Evolutionary conservation across 2,113 vertebrate genomes (phyloP), one percentile per base, ranked within the genome.

Genomic region (Mobula birostris): DNA sequence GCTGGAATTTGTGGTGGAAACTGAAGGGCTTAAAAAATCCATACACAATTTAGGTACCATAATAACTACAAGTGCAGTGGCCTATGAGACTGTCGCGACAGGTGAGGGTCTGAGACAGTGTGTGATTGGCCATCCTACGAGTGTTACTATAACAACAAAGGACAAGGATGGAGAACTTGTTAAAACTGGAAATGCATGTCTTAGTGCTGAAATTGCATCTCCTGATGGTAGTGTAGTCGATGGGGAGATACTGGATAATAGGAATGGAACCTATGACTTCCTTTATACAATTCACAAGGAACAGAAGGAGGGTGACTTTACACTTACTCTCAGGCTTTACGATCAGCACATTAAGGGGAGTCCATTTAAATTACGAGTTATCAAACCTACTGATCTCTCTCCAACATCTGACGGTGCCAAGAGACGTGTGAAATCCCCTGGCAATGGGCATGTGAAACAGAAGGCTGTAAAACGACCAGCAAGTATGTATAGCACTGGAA

Each of bases 191-290:
- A 99, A 98, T 0, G 98, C 99, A 17, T 96, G 97, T 95, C 96
- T 99, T 79, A 97, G 97, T 0, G 98, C 98, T 0, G 98, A 99
- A 68, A 97, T 99, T 95, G 97, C 97, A 96, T 98, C 97, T 0
- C 96, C 97, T 0, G 98, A 98, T 2, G 98, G 98, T 21, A 97
- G 97, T n/a, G 97, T 97, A 72, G 97, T 97, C 0, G 98, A 98
- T 0, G 98, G 98, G 3, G 98, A 99, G 95, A 98, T 99, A 94
- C 96, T 98, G 90, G 99, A 99, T 96, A 99, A 98, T 96, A 99
- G 99, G 95, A 99, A 99, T 0, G 99, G 99, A 95, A 99, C 98
- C n/a, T 99, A 99, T 0, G 98, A 99, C 95, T 98, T 97, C 94
- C 95, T 98, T 92, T 99, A 98, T 96, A 98, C 97, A 0, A 98